Evolutionary conservation across 1,140 invertebrate species (phyloP).

Genomic region (Drosophila takahashii): DNA sequence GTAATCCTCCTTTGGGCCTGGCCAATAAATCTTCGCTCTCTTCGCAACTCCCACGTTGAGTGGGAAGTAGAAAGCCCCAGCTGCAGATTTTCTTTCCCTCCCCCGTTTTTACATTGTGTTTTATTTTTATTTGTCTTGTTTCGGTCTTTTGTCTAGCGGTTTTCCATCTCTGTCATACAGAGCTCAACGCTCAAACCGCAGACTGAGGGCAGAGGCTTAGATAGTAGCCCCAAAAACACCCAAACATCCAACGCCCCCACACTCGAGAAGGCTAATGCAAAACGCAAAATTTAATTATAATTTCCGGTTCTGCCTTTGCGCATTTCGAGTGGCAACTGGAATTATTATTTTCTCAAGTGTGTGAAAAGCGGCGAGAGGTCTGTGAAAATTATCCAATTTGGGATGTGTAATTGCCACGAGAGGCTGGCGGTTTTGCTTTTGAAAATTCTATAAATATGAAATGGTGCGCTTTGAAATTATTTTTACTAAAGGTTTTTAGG

Average conservation of each 20-base stretch:
- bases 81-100: conserved; percentile 44
- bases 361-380: conserved; percentile 19
- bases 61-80: conserved; percentile 30
- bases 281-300: conserved; percentile 67
- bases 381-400: conserved; percentile 27
- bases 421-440: conserved; percentile 2
- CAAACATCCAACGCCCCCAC: neutral
- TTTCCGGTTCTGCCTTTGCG: conserved; percentile 37
- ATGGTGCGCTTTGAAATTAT: neutral
- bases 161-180: conserved; percentile 32
- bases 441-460: conserved; percentile 31
- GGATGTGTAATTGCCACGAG: conserved; percentile 29
- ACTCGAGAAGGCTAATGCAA: conserved; percentile 21
- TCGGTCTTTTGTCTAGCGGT: conserved; percentile 46
- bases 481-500: neutral
- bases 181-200: conserved; percentile 54
- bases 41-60: conserved; percentile 4
- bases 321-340: conserved; percentile 36
- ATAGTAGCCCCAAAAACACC: neutral
- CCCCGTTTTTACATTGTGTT: conserved; percentile 1
- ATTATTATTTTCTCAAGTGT: conserved; percentile 41
- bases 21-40: conserved; percentile 46
- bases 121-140: conserved; percentile 43
- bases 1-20: conserved; percentile 56
- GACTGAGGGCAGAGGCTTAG: conserved; percentile 26